Percentiles rank a stretch among this genome's conserved stretches.
phyloP scores from a whole-genome alignment of 2,113 vertebrate genomes.

The Rhipidura dahli region DNA sequence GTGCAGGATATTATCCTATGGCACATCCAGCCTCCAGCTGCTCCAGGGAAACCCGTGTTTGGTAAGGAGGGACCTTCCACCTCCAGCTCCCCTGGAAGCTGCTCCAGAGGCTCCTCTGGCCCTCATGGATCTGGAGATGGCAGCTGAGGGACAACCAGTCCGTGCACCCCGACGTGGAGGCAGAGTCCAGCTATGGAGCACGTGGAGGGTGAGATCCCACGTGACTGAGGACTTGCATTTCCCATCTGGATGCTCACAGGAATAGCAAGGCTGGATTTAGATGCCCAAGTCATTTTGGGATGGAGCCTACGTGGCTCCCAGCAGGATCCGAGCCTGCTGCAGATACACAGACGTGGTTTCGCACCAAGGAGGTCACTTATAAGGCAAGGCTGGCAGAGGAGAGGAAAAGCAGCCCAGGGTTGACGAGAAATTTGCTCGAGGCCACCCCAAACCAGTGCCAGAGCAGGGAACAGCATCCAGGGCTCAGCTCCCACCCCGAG shows the following conservation, averaged over 20 bases:
- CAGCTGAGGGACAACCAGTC: neutral
- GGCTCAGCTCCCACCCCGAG: neutral
- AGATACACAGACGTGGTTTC: neutral
- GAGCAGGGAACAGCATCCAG: neutral
- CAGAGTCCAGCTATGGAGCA: neutral
- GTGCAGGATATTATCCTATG: neutral
- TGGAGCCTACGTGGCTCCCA: neutral
- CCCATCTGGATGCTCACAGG: neutral
- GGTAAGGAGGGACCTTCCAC: neutral
- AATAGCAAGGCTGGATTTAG: neutral
- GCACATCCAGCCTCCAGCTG: neutral
- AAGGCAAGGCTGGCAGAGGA: slow-evolving; percentile 15
- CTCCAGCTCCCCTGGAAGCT: neutral
- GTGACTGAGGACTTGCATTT: rapidly evolving
- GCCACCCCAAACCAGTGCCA: neutral
- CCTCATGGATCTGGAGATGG: rapidly evolving
- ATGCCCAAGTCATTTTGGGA: neutral
- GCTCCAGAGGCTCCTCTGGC: neutral
- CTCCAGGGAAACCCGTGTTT: rapidly evolving
- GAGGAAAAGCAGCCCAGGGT: neutral
- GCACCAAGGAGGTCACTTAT: neutral
- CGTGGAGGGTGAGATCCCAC: neutral
- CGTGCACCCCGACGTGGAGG: rapidly evolving
- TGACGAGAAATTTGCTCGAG: neutral
- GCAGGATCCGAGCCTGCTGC: neutral